Evolutionary conservation across 2,797 vertebrate genomes (phyloP).

Genomic region (Pipistrellus nathusii): DNA sequence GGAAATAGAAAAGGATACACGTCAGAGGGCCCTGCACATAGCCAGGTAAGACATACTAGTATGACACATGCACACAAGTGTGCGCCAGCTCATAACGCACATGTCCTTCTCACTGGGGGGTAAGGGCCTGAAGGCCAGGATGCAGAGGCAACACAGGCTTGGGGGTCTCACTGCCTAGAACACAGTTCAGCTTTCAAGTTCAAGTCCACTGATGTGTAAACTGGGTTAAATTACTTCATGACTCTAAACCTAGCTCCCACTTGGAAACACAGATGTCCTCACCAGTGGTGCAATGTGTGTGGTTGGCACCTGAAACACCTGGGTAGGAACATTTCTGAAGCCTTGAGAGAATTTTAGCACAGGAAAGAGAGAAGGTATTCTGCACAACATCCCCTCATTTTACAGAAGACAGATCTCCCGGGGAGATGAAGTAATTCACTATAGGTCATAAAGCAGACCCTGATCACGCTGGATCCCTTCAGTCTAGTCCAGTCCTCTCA

Average conservation of each 20-base stretch:
- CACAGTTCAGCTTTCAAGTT: not conserved
- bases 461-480: accelerated
- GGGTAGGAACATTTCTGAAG: not conserved
- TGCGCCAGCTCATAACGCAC: accelerated
- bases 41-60: not conserved
- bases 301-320: not conserved
- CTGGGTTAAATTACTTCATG: not conserved
- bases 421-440: not conserved
- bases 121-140: not conserved
- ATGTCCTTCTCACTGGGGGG: not conserved
- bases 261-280: not conserved
- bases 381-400: not conserved
- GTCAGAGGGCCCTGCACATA: not conserved
- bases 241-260: not conserved
- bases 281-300: too few relatives aligned
- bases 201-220: not conserved
- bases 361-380: not conserved
- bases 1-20: not conserved
- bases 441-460: not conserved
- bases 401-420: accelerated
- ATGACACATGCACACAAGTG: not conserved
- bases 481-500: not conserved
- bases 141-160: too few relatives aligned
- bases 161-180: too few relatives aligned
- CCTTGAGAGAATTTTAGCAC: not conserved